A percentile compares a stretch with the other conserved stretches of the same genome.
Evolutionary conservation across 2,113 vertebrate genomes (phyloP).

Genomic region (Nematolebias whitei): DNA sequence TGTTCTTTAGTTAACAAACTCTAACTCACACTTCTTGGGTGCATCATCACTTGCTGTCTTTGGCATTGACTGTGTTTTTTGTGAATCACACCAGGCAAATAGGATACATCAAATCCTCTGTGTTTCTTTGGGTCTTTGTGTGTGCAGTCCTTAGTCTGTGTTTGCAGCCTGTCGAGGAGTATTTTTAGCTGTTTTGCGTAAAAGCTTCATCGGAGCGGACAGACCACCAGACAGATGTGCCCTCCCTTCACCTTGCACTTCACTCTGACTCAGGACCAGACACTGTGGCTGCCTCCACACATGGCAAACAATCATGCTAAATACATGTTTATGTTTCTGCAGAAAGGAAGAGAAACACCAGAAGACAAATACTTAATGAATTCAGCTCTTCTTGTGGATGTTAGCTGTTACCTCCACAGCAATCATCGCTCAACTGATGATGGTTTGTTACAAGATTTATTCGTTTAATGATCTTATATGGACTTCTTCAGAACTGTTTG

Average conservation of each 20-base stretch:
- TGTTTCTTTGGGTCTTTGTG: conserved; percentile 12
- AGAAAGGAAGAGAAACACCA: conserved; percentile 3
- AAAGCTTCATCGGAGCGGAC: conserved; percentile 28
- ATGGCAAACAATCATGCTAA: conserved; percentile 9
- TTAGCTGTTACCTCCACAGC: not conserved
- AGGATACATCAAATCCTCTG: conserved; percentile 11
- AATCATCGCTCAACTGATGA: not conserved
- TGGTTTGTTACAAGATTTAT: too few species aligned
- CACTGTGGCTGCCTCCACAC: conserved; percentile 7
- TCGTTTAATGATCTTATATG: not conserved
- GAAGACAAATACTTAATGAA: not conserved
- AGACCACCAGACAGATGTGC: conserved; percentile 46
- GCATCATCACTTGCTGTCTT: not conserved
- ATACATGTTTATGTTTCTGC: conserved; percentile 15
- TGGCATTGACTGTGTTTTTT: conserved; percentile 12
- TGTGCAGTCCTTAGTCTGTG: too few species aligned
- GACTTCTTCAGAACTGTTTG: not conserved
- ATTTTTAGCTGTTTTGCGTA: conserved; percentile 50
- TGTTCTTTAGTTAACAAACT: conserved; percentile 32
- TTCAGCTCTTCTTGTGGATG: not conserved
- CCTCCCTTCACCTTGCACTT: conserved; percentile 28
- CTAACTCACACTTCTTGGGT: conserved; percentile 7
- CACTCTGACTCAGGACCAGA: conserved; percentile 43
- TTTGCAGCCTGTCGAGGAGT: conserved; percentile 27
- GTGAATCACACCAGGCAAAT: conserved; percentile 13